Evolutionary conservation across 2,888 invertebrate species (phyloP), one percentile per base, ranked within the genome.

Genomic region (Aphidoletes aphidimyza): DNA sequence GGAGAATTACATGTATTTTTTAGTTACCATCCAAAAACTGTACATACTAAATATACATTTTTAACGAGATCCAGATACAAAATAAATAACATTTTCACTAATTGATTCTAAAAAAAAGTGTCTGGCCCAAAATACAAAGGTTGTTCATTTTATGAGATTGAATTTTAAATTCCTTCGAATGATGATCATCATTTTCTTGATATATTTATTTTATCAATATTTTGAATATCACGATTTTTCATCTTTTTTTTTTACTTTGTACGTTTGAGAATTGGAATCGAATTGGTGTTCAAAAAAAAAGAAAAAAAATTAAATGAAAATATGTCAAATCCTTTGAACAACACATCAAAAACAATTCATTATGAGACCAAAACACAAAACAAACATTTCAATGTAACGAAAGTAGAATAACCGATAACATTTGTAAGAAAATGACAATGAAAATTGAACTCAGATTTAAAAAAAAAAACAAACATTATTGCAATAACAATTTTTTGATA

Each of bases 401-500:
- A 54, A 54, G 22, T 22, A 26, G 14, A n/a, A 54, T 54, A 54
- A 54, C 54, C 22, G 22, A 54, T 54, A 54, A n/a, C n/a, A 14
- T 42, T 54, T 54, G 54, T 47, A 47, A 47, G 54, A 26, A 54
- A 19, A 54, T 54, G 22, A 54, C 2, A 47, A 47, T 14, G 11
- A 19, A 47, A 47, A 39, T 39, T 5, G 2, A 47, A 14, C 47
- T n/a, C n/a, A n/a, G n/a, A n/a, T n/a, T n/a, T n/a, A n/a, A n/a
- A n/a, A n/a, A n/a, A n/a, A 11, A 19, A 47, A 47, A 47, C 47
- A 47, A 11, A 47, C 17, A 17, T 47, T 19, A 22, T 54, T 54
- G 54, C 54, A 54, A 54, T 54, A 54, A 54, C 5, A n/a, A 54
- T 22, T 54, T 54, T 54, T 54, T 54, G 54, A 54, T 54, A 54